These are phyloP conservation scores for Ctenodactylus gundi DNA, from an alignment of 2,113 vertebrate species.

Conservation along the genomic window DNA sequence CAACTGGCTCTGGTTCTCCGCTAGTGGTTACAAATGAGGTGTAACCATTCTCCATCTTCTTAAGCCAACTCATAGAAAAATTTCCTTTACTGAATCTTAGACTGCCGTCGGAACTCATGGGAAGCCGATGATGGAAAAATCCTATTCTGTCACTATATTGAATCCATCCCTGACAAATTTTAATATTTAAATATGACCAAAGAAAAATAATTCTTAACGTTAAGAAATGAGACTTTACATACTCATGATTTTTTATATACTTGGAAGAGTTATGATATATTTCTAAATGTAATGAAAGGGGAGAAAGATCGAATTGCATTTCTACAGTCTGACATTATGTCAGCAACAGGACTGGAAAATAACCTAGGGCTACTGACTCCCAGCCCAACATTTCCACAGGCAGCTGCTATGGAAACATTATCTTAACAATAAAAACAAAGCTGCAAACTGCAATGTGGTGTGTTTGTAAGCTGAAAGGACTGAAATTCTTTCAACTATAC, in stretches of 20 bases:
- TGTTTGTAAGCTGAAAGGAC: neutral
- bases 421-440: neutral
- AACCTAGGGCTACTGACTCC: neutral
- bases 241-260: neutral
- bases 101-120: no score
- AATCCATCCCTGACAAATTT: neutral
- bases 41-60: no score
- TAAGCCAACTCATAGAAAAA: no score
- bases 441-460: neutral
- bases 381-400: neutral
- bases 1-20: no score
- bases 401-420: neutral
- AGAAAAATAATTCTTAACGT: neutral
- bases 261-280: neutral
- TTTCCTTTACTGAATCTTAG: no score
- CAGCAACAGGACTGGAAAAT: neutral
- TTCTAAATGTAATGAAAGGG: neutral
- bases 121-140: no score
- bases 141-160: no score
- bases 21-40: no score
- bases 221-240: neutral
- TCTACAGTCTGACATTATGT: neutral
- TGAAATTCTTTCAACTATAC: slow-evolving; percentile 40
- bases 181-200: neutral
- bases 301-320: neutral